Conservation (phyloP, 2,888 invertebrate genomes). For the Stegana nigrithorax region DNA sequence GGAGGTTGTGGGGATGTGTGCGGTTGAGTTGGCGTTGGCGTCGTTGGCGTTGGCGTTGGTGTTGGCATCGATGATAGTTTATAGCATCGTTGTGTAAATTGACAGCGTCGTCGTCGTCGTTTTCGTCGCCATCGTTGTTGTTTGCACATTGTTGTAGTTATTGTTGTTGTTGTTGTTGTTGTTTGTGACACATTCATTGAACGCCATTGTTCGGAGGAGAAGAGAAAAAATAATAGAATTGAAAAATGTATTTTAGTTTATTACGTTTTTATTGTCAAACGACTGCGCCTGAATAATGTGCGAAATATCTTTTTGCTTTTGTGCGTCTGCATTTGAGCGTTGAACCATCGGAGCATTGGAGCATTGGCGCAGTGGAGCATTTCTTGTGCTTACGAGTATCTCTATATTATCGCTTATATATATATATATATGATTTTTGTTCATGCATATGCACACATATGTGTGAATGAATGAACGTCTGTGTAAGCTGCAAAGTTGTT, state of each 20-base stretch:
- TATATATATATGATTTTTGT: neutral
- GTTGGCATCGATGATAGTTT: constrained; percentile 27
- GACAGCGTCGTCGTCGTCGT: constrained; percentile 1
- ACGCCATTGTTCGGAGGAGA: constrained; percentile 23
- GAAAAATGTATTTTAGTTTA: constrained; percentile 24
- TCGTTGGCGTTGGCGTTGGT: constrained; percentile 14
- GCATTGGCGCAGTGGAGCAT: neutral
- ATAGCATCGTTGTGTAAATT: constrained; percentile 22
- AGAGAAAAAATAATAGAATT: constrained; percentile 27
- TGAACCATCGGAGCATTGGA: neutral
- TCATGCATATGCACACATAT: neutral
- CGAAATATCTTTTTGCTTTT: constrained; percentile 18
- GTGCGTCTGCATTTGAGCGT: neutral
- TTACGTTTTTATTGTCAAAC: constrained; percentile 10
- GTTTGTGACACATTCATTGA: constrained; percentile 24
- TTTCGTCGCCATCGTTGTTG: constrained; percentile 14
- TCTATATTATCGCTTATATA: too few relatives aligned
- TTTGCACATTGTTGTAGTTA: constrained; percentile 6
- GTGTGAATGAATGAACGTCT: too few relatives aligned
- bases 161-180: constrained; percentile 15
- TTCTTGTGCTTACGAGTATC: too few relatives aligned
- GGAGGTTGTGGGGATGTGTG: constrained; percentile 10
- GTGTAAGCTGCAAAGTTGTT: neutral
- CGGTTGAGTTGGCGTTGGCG: constrained; percentile 3
- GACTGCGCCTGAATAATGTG: constrained; percentile 8